phyloP scores from a whole-genome alignment of 2,797 vertebrate species.

The Sciaenops ocellatus region DNA sequence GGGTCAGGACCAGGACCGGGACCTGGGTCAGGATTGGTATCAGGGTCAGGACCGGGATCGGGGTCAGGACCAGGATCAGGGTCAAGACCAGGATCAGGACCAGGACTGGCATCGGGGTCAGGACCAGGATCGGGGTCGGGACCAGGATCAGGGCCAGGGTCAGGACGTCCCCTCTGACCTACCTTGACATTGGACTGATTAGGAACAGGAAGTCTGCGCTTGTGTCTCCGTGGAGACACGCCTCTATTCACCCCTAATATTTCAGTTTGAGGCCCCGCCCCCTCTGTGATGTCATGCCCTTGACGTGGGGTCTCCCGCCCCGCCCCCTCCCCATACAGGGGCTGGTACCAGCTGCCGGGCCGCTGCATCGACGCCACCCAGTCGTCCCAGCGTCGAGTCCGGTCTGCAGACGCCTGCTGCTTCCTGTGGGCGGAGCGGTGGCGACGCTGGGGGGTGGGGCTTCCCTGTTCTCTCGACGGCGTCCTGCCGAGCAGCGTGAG shows the following conservation, averaged over 20 bases:
- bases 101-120: no score
- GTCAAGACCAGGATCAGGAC: neutral
- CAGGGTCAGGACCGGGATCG: no score
- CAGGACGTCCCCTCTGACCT: conserved; percentile 49
- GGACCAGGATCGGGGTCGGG: no score
- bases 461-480: conserved; percentile 11
- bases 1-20: no score
- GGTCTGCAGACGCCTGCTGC: conserved; percentile 23
- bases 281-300: conserved; percentile 33
- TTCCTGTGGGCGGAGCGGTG: conserved; percentile 19
- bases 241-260: conserved; percentile 36
- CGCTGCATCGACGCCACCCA: conserved; percentile 67
- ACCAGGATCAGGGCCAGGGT: no score
- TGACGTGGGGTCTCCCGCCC: conserved; percentile 11
- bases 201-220: conserved; percentile 30
- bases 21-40: no score
- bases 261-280: conserved; percentile 47
- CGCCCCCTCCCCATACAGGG: neutral
- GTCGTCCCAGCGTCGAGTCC: conserved; percentile 73
- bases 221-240: conserved; percentile 18
- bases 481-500: conserved; percentile 66
- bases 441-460: conserved; percentile 10
- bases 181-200: conserved; percentile 78
- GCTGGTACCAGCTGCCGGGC: conserved; percentile 50
- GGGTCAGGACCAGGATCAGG: no score